Percentiles rank a stretch among this genome's conserved stretches.
Evolutionary conservation across 2,888 invertebrate genomes (phyloP).

Genomic region (Caenorhabditis afra): DNA sequence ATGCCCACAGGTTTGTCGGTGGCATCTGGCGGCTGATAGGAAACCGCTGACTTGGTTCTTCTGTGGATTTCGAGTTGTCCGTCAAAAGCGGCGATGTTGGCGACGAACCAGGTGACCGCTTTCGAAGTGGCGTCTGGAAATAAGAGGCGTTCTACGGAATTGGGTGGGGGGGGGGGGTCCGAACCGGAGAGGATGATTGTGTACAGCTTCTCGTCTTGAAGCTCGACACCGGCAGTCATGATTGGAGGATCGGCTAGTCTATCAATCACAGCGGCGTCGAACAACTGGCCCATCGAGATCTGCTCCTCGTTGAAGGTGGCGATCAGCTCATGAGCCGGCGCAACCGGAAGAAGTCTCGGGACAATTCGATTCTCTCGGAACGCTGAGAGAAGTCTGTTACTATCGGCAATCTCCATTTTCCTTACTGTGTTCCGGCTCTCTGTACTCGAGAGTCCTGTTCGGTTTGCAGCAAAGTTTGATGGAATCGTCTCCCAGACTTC

Average conservation of each 20-base stretch:
- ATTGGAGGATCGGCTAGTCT: constrained; percentile 55
- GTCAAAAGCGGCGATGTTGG: constrained; percentile 58
- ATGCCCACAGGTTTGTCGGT: constrained; percentile 52
- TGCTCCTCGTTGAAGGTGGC: constrained; percentile 59
- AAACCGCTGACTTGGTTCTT: constrained; percentile 51
- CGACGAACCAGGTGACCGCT: constrained; percentile 53
- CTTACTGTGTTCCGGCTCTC: constrained; percentile 66
- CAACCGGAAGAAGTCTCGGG: constrained; percentile 58
- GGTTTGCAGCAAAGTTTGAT: constrained; percentile 66
- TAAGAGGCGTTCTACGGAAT: constrained; percentile 1
- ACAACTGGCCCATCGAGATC: constrained; percentile 61
- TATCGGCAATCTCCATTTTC: background rate
- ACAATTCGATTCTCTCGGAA: constrained; percentile 68
- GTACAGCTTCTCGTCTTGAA: constrained; percentile 60
- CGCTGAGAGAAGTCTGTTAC: constrained; percentile 44
- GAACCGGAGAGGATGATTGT: constrained; percentile 63
- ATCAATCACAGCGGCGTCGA: constrained; percentile 51
- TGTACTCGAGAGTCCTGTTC: constrained; percentile 55
- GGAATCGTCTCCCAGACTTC: constrained; percentile 50
- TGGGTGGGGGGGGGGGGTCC: too few species aligned
- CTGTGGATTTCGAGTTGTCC: constrained; percentile 55
- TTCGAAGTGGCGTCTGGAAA: constrained; percentile 57
- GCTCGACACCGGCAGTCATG: constrained; percentile 46
- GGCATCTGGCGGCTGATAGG: constrained; percentile 47
- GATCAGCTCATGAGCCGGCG: constrained; percentile 55